Percentiles rank a stretch among this genome's conserved stretches.
phyloP scores from a whole-genome alignment of 2,797 vertebrate genomes.

The Danionella dracula region DNA sequence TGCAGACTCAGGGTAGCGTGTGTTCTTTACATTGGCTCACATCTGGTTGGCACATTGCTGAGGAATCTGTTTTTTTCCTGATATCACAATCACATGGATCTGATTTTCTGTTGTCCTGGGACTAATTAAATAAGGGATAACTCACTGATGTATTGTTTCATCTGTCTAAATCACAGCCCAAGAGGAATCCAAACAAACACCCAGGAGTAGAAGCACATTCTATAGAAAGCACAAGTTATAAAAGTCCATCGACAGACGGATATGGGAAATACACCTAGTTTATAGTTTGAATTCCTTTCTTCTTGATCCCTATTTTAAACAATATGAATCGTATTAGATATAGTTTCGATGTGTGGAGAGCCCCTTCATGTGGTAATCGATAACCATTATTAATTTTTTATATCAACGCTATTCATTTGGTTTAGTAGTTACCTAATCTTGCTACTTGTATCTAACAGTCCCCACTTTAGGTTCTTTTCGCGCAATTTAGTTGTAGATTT shows the following conservation, averaged over 20 bases:
- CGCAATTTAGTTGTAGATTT: too few species aligned
- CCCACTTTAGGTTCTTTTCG: too few species aligned
- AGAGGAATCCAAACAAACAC: slow-evolving; percentile 24
- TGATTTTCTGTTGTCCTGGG: slow-evolving; percentile 23
- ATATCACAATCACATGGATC: slow-evolving; percentile 34
- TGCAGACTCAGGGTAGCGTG: background rate
- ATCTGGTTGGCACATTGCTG: slow-evolving; percentile 65
- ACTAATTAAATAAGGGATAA: slow-evolving; percentile 36
- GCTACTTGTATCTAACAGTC: too few species aligned
- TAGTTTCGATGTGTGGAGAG: too few species aligned
- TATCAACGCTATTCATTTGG: too few species aligned
- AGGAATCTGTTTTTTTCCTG: slow-evolving; percentile 42
- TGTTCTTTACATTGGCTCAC: slow-evolving; percentile 39
- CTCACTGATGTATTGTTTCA: slow-evolving; percentile 7
- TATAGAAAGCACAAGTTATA: background rate
- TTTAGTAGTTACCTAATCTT: too few species aligned
- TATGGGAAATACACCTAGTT: background rate
- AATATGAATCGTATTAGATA: too few species aligned
- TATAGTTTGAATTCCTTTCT: background rate
- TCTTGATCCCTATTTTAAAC: background rate
- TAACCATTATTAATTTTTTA: too few species aligned
- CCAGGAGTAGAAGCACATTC: background rate
- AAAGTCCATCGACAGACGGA: background rate
- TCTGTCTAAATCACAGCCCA: slow-evolving; percentile 20
- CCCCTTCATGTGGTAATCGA: too few species aligned